Conservation (phyloP, 2,797 vertebrate genomes). For the Pelodytes ibericus region DNA sequence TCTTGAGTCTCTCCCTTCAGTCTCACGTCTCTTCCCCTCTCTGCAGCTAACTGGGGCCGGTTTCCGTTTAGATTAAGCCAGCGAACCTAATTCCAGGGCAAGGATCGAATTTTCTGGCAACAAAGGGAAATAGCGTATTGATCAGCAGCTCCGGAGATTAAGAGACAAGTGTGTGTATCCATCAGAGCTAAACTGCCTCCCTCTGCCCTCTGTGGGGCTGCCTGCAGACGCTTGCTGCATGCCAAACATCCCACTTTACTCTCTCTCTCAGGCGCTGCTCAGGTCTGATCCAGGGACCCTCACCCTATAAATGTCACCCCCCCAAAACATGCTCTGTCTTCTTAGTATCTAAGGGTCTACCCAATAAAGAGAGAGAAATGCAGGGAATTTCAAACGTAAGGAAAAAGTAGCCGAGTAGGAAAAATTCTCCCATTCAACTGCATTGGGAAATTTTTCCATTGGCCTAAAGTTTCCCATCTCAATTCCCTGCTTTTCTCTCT, state of each 20-base stretch:
- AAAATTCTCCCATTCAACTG: too few species aligned
- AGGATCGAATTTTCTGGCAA: slow-evolving; percentile 98
- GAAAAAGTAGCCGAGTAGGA: too few species aligned
- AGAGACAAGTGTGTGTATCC: slow-evolving; percentile 96
- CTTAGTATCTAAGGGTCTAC: too few species aligned
- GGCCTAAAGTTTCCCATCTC: too few species aligned
- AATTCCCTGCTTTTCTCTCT: too few species aligned
- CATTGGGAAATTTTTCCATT: too few species aligned
- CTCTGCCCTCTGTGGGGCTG: slow-evolving; percentile 70
- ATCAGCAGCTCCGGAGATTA: slow-evolving; percentile 96
- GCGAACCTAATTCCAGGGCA: slow-evolving; percentile 97
- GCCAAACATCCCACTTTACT: slow-evolving; percentile 48
- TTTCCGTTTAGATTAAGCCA: slow-evolving; percentile 96
- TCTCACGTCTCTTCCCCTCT: slow-evolving; percentile 58
- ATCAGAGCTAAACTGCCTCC: slow-evolving; percentile 81
- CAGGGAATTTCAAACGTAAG: too few species aligned
- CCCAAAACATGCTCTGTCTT: background rate
- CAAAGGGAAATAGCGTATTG: slow-evolving; percentile 99
- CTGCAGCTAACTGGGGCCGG: slow-evolving; percentile 68
- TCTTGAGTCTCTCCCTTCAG: slow-evolving; percentile 70
- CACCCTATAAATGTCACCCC: background rate
- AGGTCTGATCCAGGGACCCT: background rate
- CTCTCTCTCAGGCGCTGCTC: slow-evolving; percentile 5
- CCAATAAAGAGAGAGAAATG: too few species aligned
- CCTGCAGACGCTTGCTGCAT: slow-evolving; percentile 54